Evolutionary conservation across 1,140 invertebrate genomes (phyloP), one percentile per base, ranked within the genome.

Genomic region (Asobara japonica): DNA sequence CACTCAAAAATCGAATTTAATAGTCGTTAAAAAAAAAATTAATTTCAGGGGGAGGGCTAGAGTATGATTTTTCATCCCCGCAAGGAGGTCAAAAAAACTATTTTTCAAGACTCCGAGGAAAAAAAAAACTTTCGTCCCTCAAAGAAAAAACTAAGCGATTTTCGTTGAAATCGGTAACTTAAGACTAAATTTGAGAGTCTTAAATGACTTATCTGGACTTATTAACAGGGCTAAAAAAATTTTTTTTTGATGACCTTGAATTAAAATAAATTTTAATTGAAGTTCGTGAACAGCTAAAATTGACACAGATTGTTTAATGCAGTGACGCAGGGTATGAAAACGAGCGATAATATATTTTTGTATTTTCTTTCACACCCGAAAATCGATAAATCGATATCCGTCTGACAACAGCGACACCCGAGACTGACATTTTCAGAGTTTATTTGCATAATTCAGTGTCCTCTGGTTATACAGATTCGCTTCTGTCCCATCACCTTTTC

Each of bases 401-500:
- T 56, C 51, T 25, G 18, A 56, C 20, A 18, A 2, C 20, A 18
- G 72, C 69, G 74, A 77, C 76, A 71, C 75, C 76, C 56, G 72
- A 69, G 75, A 76, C 74, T 80, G 79, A 80, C 80, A 80, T 84
- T 84, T 83, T 70, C 74, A 73, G 64, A 78, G 75, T 79, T 77
- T 56, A 76, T 80, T 80, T 81, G 77, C 80, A 82, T 83, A 82
- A 84, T 81, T 83, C 72, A 80, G 74, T 70, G 72, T 64, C 51
- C 51, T 38, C 30, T 36, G 29, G 31, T 7, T 51, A 13, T 1
- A 11, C 8, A n/a, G 36, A 13, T 45, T 1, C 33, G 25, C 36
- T 48, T 66, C 45, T 38, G 36, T 29, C 13, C 38, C 13, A 22
- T 41, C 65, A n/a, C 45, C 27, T 56, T 65, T 25, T 41, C 13